Conservation (phyloP, 2,888 invertebrate species). For the Protodeltote pygarga region DNA sequence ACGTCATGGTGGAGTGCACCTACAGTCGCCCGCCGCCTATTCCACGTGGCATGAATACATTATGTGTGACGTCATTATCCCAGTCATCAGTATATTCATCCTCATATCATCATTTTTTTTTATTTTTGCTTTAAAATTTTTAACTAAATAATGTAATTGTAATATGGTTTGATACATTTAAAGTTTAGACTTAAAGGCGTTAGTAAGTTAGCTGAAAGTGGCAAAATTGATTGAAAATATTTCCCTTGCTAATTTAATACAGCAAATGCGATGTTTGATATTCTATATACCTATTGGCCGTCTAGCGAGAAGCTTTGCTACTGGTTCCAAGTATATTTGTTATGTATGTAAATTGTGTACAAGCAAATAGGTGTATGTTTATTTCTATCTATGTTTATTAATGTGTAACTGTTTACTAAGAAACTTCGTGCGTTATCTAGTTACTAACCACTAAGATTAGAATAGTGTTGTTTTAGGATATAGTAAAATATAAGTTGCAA, state of each 20-base stretch:
- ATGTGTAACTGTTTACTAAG: no score
- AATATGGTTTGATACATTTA: no score
- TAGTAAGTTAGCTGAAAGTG: constrained; percentile 1
- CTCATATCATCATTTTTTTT: background rate
- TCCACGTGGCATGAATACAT: constrained; percentile 7
- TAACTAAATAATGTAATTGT: no score
- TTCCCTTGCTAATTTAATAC: background rate
- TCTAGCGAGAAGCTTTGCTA: constrained; percentile 8
- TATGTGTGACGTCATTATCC: constrained; percentile 7
- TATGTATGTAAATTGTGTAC: no score
- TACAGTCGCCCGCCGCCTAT: constrained; percentile 55
- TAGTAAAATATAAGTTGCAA: no score
- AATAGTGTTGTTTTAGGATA: no score
- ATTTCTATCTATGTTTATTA: no score
- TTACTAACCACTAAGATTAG: no score
- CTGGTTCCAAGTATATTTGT: background rate
- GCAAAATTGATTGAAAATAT: background rate
- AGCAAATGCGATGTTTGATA: constrained; percentile 2
- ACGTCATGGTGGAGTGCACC: constrained; percentile 63
- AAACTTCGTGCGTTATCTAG: no score
- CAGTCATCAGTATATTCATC: background rate
- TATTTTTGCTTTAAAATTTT: background rate
- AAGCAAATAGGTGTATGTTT: no score
- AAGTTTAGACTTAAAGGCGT: background rate
- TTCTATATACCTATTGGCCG: background rate